Conservation (phyloP, 2,888 invertebrate genomes). For the Rotaria macrura region DNA sequence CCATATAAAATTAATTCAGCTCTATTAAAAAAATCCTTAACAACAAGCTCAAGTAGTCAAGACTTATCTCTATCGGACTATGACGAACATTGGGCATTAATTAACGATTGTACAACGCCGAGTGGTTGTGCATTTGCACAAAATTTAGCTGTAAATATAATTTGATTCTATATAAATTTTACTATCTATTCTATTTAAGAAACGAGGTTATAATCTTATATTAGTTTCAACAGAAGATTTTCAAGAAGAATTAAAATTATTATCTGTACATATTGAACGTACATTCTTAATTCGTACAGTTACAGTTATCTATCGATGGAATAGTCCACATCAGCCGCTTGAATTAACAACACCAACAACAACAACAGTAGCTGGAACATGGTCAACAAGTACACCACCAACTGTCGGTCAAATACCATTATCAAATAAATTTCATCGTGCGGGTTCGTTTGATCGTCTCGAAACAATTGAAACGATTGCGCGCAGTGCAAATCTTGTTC, state of each 20-base stretch:
- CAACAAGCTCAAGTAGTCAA: background rate
- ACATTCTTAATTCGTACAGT: constrained; percentile 14
- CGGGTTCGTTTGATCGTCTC: constrained; percentile 8
- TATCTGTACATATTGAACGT: background rate
- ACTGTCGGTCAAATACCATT: background rate
- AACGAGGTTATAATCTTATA: background rate
- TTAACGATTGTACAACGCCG: background rate
- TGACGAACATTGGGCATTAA: constrained; percentile 10
- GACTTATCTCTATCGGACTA: background rate
- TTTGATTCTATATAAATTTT: no score
- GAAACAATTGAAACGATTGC: constrained; percentile 5
- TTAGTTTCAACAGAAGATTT: constrained; percentile 6
- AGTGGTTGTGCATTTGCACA: constrained; percentile 17
- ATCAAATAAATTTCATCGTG: background rate
- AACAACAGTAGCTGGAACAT: background rate
- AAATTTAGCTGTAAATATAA: constrained; percentile 1
- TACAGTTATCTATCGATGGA: constrained; percentile 9
- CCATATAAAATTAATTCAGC: constrained; percentile 4
- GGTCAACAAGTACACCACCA: background rate
- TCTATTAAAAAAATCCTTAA: background rate
- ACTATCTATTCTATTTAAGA: background rate
- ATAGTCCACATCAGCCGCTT: background rate
- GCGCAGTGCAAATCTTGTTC: background rate
- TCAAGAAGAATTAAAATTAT: background rate
- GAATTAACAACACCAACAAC: background rate